phyloP scores from a whole-genome alignment of 2,797 vertebrate species.

The Poeciliopsis presidionis region DNA sequence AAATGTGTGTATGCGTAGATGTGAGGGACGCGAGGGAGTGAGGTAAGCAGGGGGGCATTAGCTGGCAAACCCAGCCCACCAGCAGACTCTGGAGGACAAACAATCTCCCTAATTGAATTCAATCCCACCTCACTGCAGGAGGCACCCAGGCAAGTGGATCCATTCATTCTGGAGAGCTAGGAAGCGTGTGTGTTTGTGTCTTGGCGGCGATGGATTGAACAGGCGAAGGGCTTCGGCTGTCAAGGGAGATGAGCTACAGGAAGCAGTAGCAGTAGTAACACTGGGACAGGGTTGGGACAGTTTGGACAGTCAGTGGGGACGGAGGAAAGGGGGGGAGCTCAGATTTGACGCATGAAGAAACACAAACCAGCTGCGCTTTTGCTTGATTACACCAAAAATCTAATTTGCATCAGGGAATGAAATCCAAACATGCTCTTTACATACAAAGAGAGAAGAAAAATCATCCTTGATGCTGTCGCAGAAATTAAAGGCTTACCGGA shows the following conservation, averaged over 20 bases:
- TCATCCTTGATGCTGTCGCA: slow-evolving; percentile 27
- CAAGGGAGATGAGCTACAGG: slow-evolving; percentile 31
- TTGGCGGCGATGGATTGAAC: slow-evolving; percentile 7
- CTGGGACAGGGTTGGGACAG: background rate
- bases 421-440: slow-evolving; percentile 68
- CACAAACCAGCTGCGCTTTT: slow-evolving; percentile 76
- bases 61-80: slow-evolving; percentile 56
- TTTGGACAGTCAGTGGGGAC: slow-evolving; percentile 2
- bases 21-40: background rate
- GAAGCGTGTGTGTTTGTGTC: slow-evolving; percentile 2
- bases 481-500: slow-evolving; percentile 58
- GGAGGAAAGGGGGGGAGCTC: background rate
- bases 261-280: slow-evolving; percentile 45
- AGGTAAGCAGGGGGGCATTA: slow-evolving; percentile 7
- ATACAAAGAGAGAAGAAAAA: slow-evolving; percentile 29
- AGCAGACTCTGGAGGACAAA: slow-evolving; percentile 72
- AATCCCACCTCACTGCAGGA: slow-evolving; percentile 66
- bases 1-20: slow-evolving; percentile 17
- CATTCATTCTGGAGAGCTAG: slow-evolving; percentile 42
- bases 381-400: slow-evolving; percentile 77
- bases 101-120: slow-evolving; percentile 80
- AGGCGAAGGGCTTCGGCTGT: slow-evolving; percentile 29
- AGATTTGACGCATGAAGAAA: slow-evolving; percentile 47
- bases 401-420: slow-evolving; percentile 76
- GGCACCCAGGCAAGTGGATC: slow-evolving; percentile 53